phyloP scores from a whole-genome alignment of 2,113 vertebrate genomes.

The Pyxicephalus adspersus region DNA sequence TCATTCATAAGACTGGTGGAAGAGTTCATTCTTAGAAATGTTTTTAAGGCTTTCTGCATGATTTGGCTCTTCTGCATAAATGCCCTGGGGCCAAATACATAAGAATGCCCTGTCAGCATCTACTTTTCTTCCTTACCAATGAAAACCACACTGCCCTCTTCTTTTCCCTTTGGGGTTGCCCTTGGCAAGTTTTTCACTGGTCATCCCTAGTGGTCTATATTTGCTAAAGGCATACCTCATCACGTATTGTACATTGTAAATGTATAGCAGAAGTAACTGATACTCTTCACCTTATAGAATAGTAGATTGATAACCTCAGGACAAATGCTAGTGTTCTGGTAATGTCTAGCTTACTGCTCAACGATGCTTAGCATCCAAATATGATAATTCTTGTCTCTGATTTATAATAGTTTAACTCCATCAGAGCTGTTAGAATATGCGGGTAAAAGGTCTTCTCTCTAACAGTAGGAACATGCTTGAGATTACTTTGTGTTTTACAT shows the following conservation, averaged over 20 bases:
- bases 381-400: background rate
- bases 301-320: background rate
- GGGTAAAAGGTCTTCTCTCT: no score
- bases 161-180: conserved; percentile 11
- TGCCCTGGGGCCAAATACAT: conserved; percentile 6
- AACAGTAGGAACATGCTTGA: no score
- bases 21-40: conserved; percentile 14
- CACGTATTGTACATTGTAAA: conserved; percentile 25
- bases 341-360: background rate
- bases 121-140: background rate
- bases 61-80: conserved; percentile 17
- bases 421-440: background rate
- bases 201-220: conserved; percentile 13
- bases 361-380: background rate
- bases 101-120: conserved; percentile 33
- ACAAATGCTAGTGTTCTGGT: background rate
- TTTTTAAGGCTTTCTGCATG: conserved; percentile 1
- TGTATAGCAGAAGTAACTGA: conserved; percentile 14
- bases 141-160: conserved; percentile 6
- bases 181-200: conserved; percentile 36
- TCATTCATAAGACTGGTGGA: background rate
- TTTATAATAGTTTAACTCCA: background rate
- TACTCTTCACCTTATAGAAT: conserved; percentile 20
- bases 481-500: no score
- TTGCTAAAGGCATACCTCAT: conserved; percentile 22